Conservation (phyloP, 2,888 invertebrate species). For the Spodoptera exigua region DNA sequence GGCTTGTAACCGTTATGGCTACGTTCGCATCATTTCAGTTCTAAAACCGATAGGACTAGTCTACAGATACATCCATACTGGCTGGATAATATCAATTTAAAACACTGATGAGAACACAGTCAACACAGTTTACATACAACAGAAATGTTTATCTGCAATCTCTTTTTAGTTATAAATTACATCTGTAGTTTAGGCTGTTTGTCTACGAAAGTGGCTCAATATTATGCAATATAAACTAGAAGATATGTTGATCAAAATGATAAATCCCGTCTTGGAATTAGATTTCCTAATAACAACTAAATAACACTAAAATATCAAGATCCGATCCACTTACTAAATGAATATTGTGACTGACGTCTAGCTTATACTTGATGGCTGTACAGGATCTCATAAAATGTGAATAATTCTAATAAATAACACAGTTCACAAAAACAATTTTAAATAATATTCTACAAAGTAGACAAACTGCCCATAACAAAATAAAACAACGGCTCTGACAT, state of each 20-base stretch:
- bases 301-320: constrained; percentile 53
- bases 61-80: constrained; percentile 52
- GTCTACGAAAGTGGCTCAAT: constrained; percentile 46
- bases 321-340: constrained; percentile 40
- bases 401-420: constrained; percentile 47
- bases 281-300: constrained; percentile 48
- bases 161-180: constrained; percentile 35
- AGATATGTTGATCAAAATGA: constrained; percentile 51
- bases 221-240: constrained; percentile 54
- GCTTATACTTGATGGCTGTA: constrained; percentile 42
- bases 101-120: constrained; percentile 65
- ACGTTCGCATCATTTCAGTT: constrained; percentile 65
- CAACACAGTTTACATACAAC: constrained; percentile 61
- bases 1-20: constrained; percentile 68
- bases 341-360: constrained; percentile 37
- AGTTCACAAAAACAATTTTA: constrained; percentile 36
- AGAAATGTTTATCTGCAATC: constrained; percentile 44
- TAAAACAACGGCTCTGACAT: constrained; percentile 33
- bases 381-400: constrained; percentile 46
- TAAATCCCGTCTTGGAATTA: constrained; percentile 37
- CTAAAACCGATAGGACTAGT: constrained; percentile 65
- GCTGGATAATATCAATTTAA: constrained; percentile 50
- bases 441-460: constrained; percentile 47
- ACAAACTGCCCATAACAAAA: constrained; percentile 59
- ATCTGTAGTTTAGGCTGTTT: constrained; percentile 50